phyloP scores from a whole-genome alignment of 1,140 invertebrate genomes.

The Tetragonula clypearis region DNA sequence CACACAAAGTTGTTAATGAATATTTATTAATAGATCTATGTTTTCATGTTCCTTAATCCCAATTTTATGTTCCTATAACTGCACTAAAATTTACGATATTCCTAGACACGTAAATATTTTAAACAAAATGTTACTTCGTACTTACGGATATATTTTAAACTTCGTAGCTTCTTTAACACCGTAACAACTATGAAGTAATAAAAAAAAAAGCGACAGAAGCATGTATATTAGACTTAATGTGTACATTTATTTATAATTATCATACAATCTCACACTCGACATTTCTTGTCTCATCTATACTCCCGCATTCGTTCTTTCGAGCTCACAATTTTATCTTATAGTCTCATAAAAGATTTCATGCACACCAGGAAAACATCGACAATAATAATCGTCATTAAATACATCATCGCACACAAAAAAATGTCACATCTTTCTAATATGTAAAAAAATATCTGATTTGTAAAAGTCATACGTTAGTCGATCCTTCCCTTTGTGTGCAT shows the following conservation, averaged over 20 bases:
- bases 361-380: conserved; percentile 36
- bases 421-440: conserved; percentile 13
- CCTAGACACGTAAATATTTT: not conserved
- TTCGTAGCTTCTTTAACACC: not conserved
- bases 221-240: conserved; percentile 72
- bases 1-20: not conserved
- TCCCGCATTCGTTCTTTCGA: conserved; percentile 55
- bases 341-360: conserved; percentile 14
- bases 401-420: conserved; percentile 19
- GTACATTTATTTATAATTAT: conserved; percentile 80
- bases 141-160: not conserved
- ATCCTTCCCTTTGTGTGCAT: conserved; percentile 42
- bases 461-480: conserved; percentile 26
- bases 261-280: conserved; percentile 78
- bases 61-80: not conserved
- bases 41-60: not conserved
- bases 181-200: not conserved
- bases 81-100: not conserved
- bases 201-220: conserved; percentile 18
- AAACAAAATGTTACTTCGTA: not conserved
- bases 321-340: conserved; percentile 16
- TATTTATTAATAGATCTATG: not conserved
- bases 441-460: conserved; percentile 50
- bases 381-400: conserved; percentile 1
- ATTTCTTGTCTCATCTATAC: conserved; percentile 64